Evolutionary conservation across 2,888 invertebrate species (phyloP).

Genomic region (Graphium colonna): DNA sequence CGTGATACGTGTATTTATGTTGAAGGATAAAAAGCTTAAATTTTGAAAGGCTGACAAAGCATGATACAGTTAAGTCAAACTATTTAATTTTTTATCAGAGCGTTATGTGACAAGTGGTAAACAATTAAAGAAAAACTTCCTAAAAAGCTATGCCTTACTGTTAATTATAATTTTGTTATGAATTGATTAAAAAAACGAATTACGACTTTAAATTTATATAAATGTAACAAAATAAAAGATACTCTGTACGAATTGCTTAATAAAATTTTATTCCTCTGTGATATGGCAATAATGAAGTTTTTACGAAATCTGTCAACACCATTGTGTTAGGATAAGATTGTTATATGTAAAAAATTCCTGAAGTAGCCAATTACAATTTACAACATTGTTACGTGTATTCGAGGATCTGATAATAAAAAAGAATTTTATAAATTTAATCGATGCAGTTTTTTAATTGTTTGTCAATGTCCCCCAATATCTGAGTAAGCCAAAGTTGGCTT

Average conservation of each 20-base stretch:
- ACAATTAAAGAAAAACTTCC: not conserved
- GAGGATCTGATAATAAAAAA: constrained; percentile 39
- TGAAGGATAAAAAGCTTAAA: not conserved
- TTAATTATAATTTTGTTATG: too few species aligned
- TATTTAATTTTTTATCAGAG: not conserved
- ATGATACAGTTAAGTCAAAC: not conserved
- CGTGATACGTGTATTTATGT: too few species aligned
- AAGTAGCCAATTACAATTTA: constrained; percentile 15
- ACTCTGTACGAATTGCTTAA: constrained; percentile 17
- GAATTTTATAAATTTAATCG: constrained; percentile 52
- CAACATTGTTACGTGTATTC: constrained; percentile 23
- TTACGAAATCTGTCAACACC: constrained; percentile 35
- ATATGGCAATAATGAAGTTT: constrained; percentile 39
- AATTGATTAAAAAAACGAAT: too few species aligned
- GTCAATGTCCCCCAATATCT: constrained; percentile 54
- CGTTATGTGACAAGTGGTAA: not conserved
- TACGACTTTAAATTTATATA: not conserved
- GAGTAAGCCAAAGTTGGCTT: constrained; percentile 52
- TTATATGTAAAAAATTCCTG: constrained; percentile 12
- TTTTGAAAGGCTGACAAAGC: not conserved
- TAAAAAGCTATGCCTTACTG: too few species aligned
- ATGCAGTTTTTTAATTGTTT: constrained; percentile 59
- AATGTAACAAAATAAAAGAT: not conserved
- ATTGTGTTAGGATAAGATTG: constrained; percentile 26
- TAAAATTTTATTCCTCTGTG: constrained; percentile 39